A percentile compares a stretch with the other conserved stretches of the same genome.
Evolutionary conservation across 2,888 invertebrate genomes (phyloP).

Genomic region (Idaea biselata): DNA sequence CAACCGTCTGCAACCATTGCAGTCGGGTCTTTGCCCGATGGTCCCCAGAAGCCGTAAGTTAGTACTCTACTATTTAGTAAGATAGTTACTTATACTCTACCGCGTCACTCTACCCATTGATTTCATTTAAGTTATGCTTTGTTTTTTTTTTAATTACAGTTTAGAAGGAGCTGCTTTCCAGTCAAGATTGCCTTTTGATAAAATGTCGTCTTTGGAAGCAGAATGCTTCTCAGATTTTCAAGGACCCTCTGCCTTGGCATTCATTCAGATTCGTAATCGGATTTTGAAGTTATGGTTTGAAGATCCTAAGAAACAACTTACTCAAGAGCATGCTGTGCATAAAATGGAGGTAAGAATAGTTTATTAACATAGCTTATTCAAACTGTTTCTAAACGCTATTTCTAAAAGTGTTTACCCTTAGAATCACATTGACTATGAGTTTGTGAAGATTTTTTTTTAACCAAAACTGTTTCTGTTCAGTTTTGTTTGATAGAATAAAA

Average conservation of each 20-base stretch:
- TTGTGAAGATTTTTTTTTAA: no score
- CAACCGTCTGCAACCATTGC: no score
- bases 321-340: slow-evolving; percentile 89
- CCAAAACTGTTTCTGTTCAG: background rate
- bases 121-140: background rate
- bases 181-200: slow-evolving; percentile 95
- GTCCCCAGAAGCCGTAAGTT: no score
- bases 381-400: background rate
- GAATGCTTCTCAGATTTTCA: slow-evolving; percentile 96
- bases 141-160: slow-evolving; percentile 54
- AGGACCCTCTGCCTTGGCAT: slow-evolving; percentile 91
- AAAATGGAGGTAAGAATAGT: slow-evolving; percentile 82
- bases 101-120: background rate
- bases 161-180: slow-evolving; percentile 97
- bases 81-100: no score
- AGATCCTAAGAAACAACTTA: slow-evolving; percentile 95
- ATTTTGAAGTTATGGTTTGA: slow-evolving; percentile 97
- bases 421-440: no score
- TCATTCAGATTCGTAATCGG: slow-evolving; percentile 94
- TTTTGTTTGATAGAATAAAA: background rate
- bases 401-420: no score
- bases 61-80: no score
- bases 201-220: slow-evolving; percentile 95
- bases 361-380: background rate
- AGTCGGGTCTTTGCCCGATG: no score